phyloP scores from a whole-genome alignment of 2,113 vertebrate genomes.

The Prunella fulvescens region DNA sequence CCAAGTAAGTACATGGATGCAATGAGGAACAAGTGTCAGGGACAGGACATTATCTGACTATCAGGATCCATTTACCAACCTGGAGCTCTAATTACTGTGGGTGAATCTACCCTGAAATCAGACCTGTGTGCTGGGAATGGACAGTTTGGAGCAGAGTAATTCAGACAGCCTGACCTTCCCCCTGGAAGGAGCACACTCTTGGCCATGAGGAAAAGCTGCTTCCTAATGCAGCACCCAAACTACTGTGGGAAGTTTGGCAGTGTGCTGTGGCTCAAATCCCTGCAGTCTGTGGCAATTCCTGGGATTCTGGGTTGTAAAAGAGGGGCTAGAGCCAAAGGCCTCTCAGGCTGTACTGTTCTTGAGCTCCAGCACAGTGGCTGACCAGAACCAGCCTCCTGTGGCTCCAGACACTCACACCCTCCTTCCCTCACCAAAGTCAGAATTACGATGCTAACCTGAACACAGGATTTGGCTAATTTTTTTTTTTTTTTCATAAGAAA shows the following conservation, averaged over 20 bases:
- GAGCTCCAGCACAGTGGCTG: background rate
- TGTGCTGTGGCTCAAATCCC: rapidly evolving
- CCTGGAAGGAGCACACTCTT: background rate
- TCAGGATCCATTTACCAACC: background rate
- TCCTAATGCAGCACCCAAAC: background rate
- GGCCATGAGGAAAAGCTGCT: background rate
- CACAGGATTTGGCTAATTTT: background rate
- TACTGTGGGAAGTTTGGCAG: rapidly evolving
- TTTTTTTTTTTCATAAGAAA: background rate
- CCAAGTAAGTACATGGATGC: background rate
- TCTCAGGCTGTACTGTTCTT: background rate
- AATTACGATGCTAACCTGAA: background rate
- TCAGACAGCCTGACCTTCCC: background rate
- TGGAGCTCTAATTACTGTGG: background rate
- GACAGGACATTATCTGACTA: background rate
- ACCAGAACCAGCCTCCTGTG: background rate
- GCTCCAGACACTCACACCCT: background rate
- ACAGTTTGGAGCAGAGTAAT: background rate
- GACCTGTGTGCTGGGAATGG: background rate
- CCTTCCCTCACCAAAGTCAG: background rate
- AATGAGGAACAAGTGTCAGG: background rate
- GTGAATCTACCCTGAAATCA: background rate
- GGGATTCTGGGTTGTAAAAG: background rate
- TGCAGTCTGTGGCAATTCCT: background rate
- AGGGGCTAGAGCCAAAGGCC: background rate